Base-by-base conservation (phyloP, 2,888 invertebrate species). In the Luperina nickerlii region DNA sequence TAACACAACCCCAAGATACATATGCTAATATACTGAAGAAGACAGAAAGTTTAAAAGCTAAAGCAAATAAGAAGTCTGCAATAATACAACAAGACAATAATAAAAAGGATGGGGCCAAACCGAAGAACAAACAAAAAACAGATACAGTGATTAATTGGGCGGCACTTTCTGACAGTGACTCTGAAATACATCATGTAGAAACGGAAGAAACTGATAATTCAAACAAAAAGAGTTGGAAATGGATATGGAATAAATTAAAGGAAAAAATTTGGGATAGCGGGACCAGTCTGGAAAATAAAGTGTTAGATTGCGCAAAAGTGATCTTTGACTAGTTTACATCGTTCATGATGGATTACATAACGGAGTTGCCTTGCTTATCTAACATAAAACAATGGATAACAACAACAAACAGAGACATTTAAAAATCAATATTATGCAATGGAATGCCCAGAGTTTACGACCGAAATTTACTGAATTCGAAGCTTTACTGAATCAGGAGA, bases 361-460 rank as follows among this genome's bases (percentile, higher is more conserved):
- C 18, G 38, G 66, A 66, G 42, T 6, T 42, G 42, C 42, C 42
- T 42, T 7, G 4, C 42, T 42, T 42, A 42, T 42, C 42, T 42
- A 66, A 42, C 11, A 66, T 66, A 13, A 42, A 66, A 66, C 32
- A 66, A 66, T 63, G 63, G 63, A 63, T 63, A 32, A 63, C 32
- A 63, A 38, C 66, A 66, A 24, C 32, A 63, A 63, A 66, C 11
- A 66, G 13, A 66, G 11, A 38, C 38, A 42, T 6, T 24, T 66
- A 66, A 42, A 38, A 66, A 66, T 24, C 24, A 66, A 66, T 42
- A 42, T 66, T 24, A 0, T 66, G 24, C 66, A 67, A n/a, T 67
- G 45, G 67, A 67, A 54, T 66, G 42, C 66, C 24, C 42, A 42
- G 66, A 66, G 66, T 42, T 66, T 66, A 24, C 42, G 42, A 24